phyloP scores from a whole-genome alignment of 2,113 vertebrate genomes.

The Anoplopoma fimbria region DNA sequence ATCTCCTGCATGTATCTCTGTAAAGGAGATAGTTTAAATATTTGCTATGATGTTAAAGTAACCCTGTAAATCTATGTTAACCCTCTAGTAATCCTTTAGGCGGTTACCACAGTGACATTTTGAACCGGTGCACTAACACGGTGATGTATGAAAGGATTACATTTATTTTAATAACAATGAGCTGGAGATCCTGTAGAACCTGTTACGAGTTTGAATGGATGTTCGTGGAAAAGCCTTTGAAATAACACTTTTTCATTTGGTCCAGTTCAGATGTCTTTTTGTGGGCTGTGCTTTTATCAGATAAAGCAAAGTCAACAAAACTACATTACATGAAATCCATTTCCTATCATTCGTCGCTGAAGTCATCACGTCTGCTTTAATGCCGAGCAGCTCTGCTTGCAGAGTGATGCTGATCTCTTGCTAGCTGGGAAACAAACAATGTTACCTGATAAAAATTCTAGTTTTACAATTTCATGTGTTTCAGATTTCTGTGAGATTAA shows the following conservation, averaged over 20 bases:
- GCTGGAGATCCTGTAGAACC: background rate
- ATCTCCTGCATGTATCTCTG: background rate
- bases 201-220: too few species aligned
- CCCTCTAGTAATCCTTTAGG: background rate
- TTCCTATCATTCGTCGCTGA: background rate
- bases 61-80: background rate
- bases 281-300: too few species aligned
- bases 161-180: background rate
- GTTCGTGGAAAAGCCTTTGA: background rate
- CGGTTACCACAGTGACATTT: background rate
- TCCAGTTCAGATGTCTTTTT: too few species aligned
- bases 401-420: too few species aligned
- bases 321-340: background rate
- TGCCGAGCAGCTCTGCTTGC: too few species aligned
- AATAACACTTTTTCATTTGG: too few species aligned
- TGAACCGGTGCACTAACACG: background rate
- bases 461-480: too few species aligned
- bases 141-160: background rate
- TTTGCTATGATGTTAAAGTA: background rate
- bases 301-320: background rate
- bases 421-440: too few species aligned
- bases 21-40: too few species aligned
- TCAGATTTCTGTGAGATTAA: too few species aligned
- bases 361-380: too few species aligned
- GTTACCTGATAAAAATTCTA: too few species aligned